Base-by-base conservation (phyloP, 30 jellyfish, hydroid and myxozoan genomes). In the Aurelia aurita region DNA sequence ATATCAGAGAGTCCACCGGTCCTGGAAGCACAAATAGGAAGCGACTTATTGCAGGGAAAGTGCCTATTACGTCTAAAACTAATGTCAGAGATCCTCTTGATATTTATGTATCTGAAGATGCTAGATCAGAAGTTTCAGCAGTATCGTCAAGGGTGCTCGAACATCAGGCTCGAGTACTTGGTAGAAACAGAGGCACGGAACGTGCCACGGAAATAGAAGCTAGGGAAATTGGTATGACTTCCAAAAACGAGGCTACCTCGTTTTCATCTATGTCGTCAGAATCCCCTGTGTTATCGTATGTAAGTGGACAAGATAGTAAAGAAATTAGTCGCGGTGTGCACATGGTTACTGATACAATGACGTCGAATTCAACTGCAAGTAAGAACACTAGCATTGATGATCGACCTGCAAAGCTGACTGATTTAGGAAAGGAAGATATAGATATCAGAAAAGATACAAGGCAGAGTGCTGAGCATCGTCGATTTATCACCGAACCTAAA, bases 1-100 rank as follows among this genome's bases (percentile, higher is more conserved):
- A 91, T 65, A 62, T 91, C 6, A 82, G 92, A 22, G 91, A 91
- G 61, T 91, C 98, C 3, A 72, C 96, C 12, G 95, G 98, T 11
- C 98, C 98, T 6, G 98, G 98, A 2, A 91, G 98, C 82, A 85
- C 91, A 3, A 91, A 91, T 70, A 72, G 98, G 20, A 75, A 77
- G 51, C 62, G 98, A 43, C 39, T 64, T 7, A 22, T 29, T 69
- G 39, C 79, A 7, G 98, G 96, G n/a, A 69, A 80, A 69, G 64
- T 21, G 27, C 96, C 91, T 0, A 57, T 69, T 16, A 27, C 44
- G 55, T 21, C 80, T 0, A 85, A 69, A 29, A 57, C 45, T 18
- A 45, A 54, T 49, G 20, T 51, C 29, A 80, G 57, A 54, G 91
- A 80, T 27, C 90, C 93, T 11, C 27, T 69, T 20, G 79, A 51